These are phyloP conservation scores for Zoanthus sociatus DNA, from an alignment of 92 coral and sea anemone genomes.

Conservation along the genomic window DNA sequence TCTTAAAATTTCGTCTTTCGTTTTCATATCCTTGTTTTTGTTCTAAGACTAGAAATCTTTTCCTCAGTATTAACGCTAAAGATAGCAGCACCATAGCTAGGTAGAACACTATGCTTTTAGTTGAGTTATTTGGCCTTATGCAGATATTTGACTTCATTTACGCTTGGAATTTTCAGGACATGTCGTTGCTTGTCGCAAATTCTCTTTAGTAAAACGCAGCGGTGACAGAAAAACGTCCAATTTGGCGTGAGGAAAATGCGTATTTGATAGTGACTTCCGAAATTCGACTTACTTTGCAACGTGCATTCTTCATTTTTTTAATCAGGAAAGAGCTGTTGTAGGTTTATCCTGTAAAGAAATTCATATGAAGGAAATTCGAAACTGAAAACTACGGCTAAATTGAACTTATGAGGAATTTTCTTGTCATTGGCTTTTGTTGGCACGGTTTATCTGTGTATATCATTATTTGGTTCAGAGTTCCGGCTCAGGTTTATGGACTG, in stretches of 20 bases:
- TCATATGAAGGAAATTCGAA: not conserved
- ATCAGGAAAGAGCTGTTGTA: not conserved
- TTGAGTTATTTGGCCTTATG: not conserved
- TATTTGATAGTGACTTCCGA: slow-evolving; percentile 10
- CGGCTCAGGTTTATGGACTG: slow-evolving; percentile 1
- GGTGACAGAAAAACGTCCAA: not conserved
- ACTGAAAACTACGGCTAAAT: not conserved
- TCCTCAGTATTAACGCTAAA: not conserved
- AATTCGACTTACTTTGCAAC: not conserved
- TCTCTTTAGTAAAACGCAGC: not conserved
- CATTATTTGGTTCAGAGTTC: slow-evolving; percentile 1
- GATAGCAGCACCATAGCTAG: not conserved
- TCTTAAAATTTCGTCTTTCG: not conserved
- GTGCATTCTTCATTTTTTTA: not conserved
- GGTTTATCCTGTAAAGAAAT: not conserved
- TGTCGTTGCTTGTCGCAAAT: not conserved
- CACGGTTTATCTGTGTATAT: not conserved
- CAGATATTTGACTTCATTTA: not conserved
- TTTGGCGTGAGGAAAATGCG: not conserved
- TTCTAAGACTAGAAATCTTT: not conserved
- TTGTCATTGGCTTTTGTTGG: not conserved
- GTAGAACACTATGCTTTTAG: not conserved
- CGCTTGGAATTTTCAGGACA: not conserved
- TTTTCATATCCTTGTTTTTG: not conserved
- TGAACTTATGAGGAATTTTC: not conserved